Evolutionary conservation across 2,797 vertebrate genomes (phyloP).

Genomic region (Acrocephalus scirpaceus): DNA sequence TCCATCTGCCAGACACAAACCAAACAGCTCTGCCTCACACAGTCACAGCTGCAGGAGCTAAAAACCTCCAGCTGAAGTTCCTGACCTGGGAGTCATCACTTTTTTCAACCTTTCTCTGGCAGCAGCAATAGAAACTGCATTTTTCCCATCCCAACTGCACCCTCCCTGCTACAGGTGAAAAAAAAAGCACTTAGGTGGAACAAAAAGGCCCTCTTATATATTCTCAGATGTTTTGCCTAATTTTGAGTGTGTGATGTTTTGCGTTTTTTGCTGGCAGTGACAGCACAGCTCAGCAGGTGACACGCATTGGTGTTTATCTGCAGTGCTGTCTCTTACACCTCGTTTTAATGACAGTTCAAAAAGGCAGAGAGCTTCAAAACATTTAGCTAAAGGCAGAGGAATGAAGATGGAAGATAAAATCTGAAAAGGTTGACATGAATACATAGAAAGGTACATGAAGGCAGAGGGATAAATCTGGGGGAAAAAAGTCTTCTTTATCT

Average conservation of each 20-base stretch:
- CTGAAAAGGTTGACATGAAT: neutral
- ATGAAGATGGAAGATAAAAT: neutral
- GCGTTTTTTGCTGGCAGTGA: neutral
- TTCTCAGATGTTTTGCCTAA: neutral
- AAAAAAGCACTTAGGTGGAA: neutral
- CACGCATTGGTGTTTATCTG: neutral
- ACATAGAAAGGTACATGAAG: neutral
- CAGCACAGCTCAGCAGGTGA: neutral
- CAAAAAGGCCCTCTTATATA: neutral
- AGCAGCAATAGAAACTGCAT: neutral
- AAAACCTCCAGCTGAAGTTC: neutral
- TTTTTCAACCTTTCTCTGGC: neutral
- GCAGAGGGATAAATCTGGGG: neutral
- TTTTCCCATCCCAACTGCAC: neutral
- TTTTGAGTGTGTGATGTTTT: neutral
- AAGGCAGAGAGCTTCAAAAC: neutral
- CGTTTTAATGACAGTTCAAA: neutral
- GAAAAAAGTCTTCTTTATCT: neutral
- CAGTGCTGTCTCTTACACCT: neutral
- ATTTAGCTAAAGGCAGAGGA: neutral
- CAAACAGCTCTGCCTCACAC: neutral
- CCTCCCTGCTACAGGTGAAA: neutral
- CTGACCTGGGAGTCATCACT: neutral
- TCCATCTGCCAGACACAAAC: neutral
- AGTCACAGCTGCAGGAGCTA: neutral